Evolutionary conservation across 2,888 invertebrate species (phyloP), one percentile per base, ranked within the genome.

Genomic region (Melieria picta): DNA sequence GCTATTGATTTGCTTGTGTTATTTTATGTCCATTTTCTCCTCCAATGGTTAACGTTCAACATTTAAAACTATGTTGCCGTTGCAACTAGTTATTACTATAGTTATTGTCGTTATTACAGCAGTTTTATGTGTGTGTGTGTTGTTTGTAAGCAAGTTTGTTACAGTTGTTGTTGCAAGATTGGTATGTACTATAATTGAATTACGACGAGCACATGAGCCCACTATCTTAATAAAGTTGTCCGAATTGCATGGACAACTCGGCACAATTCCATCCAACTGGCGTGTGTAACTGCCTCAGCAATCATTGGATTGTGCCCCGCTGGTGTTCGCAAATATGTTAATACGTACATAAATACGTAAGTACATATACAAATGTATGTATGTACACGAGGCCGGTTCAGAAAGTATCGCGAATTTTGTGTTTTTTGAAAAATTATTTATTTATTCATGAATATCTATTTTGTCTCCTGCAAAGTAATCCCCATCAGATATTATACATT

Each of bases 141-240:
- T 30, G 30, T 30, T 30, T 30, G 30, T 30, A 30, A 30, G 1
- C 30, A 30, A 30, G 30, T 30, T 30, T 30, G 30, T 30, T 30
- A 30, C 30, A 30, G 30, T 30, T 30, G 30, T 30, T 30, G 30
- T 30, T 30, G 30, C 30, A 30, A 30, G 30, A 30, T 30, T 30
- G 30, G 1, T 30, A 3, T 30, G 30, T 30, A 30, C 30, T 30
- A 30, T 30, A 30, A 30, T 30, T 30, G 30, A 30, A 30, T 30
- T 30, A 30, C 30, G 30, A 30, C 30, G 3, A 30, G 11, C 67
- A 52, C 45, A 42, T 67, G 60, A 67, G 61, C 67, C 67, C 60
- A 45, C 60, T 50, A 52, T 52, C 60, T 67, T 67, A 67, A 67
- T 67, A 61, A 67, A 67, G 67, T 67, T 67, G 67, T 61, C 61